Base-by-base conservation (phyloP, 2,797 vertebrate genomes). In the Brachyrhaphis roseni region DNA sequence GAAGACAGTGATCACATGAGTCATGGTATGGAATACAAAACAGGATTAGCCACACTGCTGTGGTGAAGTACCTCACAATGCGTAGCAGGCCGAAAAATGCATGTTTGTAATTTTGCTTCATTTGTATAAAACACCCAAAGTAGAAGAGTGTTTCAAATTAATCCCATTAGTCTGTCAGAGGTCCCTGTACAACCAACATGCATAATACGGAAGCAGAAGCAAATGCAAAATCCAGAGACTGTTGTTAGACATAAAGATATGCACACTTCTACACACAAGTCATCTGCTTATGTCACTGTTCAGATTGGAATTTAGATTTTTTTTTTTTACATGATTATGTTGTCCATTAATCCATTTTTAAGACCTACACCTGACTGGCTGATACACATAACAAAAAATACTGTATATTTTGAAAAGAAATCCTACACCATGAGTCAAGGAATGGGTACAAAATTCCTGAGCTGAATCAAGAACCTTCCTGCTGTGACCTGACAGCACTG, bases 161-260 rank as follows among this genome's bases (percentile, higher is more conserved):
- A 93, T 93, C 91, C 84, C 82, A 91, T 93, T 87, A 91, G 84
- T 80, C 75, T 53, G 72, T 78, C 76, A 49, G 74, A 83, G 82
- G 85, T 90, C 86, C 55, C 81, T 78, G 78, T 84, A 82, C 23
- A 81, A 89, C 88, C 77, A 84, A 57, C 83, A 82, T 62, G 83
- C 53, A 87, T 87, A 91, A 89, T 76, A 73, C 85, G 15, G 72
- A 73, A 34, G 81, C 82, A 78, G 83, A 81, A 46, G 34, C 72
- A 57, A 7, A 28, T 12, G 57, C 59, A 51, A 79, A 75, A 81
- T 77, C 66, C 72, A 82, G 78, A 78, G 78, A 80, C 59, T 62
- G 36, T 43, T 82, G 83, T 79, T 20, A 71, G 47, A 72, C 78
- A 72, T 47, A 79, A 81, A 85, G 4, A 26, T 43, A 43, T 41